Evolutionary conservation across 2,888 invertebrate species (phyloP), one percentile per base, ranked within the genome.

Genomic region (Harpagoxenus sublaevis): DNA sequence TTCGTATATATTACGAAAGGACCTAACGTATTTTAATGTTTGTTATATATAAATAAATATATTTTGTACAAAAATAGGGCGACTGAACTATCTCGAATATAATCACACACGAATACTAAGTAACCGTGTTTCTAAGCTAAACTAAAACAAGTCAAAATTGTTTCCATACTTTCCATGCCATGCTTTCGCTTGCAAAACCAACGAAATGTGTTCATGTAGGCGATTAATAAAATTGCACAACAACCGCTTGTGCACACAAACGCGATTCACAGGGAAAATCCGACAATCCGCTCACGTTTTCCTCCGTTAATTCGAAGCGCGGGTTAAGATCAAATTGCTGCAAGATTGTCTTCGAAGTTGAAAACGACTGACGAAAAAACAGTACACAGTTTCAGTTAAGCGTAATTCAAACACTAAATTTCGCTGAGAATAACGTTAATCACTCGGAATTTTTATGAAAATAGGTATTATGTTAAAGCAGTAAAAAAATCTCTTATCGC

Each of bases 171-270:
- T 77, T 77, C 18, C 23, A 23, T 23, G 23, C 23, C 23, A 23
- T 15, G 23, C 8, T 39, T 77, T 77, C 18, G 66, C 5, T 18
- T 66, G 10, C 10, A 45, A 78, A 78, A 55, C 45, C 42, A n/a
- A 55, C 55, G n/a, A 42, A 53, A 65, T 31, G 28, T 53, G 3
- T 8, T 65, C 8, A 12, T 35, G 9, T 31, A n/a, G 18, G 18
- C 55, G 31, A 66, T 66, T 78, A 45, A 55, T 66, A 78, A 77
- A 66, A 53, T 77, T 66, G 53, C 42, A 55, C 77, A 51, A 42
- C 71, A 73, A 39, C 35, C 39, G 12, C 9, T 66, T 4, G 28
- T 28, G 8, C 18, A 39, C n/a, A 45, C 48, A 53, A 53, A 77
- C 15, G 12, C 28, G 18, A 3, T 53, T 77, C 4, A 18, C 28